Percentiles rank a stretch among this genome's conserved stretches.
Conservation (phyloP, 2,113 vertebrate species). For the Xerus inauris region DNA sequence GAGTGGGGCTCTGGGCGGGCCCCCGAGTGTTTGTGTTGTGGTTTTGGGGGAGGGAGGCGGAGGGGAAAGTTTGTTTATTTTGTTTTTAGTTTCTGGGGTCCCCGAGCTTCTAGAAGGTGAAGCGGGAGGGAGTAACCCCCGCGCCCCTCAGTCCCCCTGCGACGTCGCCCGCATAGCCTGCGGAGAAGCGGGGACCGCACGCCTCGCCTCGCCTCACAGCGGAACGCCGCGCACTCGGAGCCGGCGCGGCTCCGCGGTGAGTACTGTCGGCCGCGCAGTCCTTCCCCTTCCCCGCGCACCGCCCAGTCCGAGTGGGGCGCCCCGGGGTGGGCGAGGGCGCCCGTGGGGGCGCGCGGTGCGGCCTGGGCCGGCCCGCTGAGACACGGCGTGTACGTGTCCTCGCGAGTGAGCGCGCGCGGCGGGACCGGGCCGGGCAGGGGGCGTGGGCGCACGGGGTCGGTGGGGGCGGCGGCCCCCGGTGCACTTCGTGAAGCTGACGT, state of each 20-base stretch:
- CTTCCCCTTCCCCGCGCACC: slow-evolving; percentile 32
- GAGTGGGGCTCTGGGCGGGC: slow-evolving; percentile 79
- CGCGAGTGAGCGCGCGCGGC: slow-evolving; percentile 42
- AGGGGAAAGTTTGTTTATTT: slow-evolving; percentile 87
- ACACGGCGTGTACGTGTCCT: slow-evolving; percentile 51
- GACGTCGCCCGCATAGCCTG: slow-evolving; percentile 68
- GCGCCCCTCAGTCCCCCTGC: slow-evolving; percentile 32
- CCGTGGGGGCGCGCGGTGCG: slow-evolving; percentile 65
- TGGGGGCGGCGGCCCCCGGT: not conserved
- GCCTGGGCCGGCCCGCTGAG: slow-evolving; percentile 47
- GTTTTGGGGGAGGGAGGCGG: slow-evolving; percentile 87
- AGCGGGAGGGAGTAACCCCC: slow-evolving; percentile 64
- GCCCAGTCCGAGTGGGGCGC: not conserved
- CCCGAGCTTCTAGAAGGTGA: slow-evolving; percentile 78
- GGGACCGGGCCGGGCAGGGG: not conserved
- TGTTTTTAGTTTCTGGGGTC: slow-evolving; percentile 81
- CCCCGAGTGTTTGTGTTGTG: slow-evolving; percentile 88
- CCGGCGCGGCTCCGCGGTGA: slow-evolving; percentile 79
- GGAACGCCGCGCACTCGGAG: slow-evolving; percentile 72
- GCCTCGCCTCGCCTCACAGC: slow-evolving; percentile 68
- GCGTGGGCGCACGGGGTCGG: slow-evolving; percentile 5
- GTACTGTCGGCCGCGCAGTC: slow-evolving; percentile 59
- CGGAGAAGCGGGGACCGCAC: slow-evolving; percentile 76
- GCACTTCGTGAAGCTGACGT: not conserved
- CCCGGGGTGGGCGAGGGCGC: slow-evolving; percentile 55